phyloP scores from a whole-genome alignment of 2,888 invertebrate species.

The Callyntrura sp. region DNA sequence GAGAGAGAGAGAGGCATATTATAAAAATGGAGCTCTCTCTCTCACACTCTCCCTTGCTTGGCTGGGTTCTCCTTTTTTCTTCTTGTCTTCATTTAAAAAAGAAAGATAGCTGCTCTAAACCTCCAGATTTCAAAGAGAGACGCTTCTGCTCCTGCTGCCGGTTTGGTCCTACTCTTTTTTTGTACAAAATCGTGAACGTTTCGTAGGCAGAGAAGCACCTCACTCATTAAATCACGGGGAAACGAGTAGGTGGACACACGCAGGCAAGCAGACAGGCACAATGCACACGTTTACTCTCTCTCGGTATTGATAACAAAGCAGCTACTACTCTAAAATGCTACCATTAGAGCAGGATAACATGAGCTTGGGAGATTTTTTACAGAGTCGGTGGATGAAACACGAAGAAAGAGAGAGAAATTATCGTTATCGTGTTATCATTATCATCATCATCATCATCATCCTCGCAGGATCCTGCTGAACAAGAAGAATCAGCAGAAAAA shows the following conservation, averaged over 20 bases:
- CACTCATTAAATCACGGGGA: conserved; percentile 75
- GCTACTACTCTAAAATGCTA: neutral
- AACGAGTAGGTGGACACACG: conserved; percentile 75
- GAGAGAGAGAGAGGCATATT: neutral
- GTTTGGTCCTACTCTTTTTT: neutral
- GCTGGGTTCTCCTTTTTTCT: neutral
- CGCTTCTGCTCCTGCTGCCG: too few species aligned
- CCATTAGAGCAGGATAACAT: neutral
- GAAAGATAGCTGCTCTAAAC: neutral
- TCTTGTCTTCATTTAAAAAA: conserved; percentile 29
- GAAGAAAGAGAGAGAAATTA: conserved; percentile 46
- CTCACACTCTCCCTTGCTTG: conserved; percentile 21
- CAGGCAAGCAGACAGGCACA: conserved; percentile 59
- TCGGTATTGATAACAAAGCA: conserved; percentile 1
- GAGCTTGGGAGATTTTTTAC: neutral
- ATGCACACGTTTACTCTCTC: conserved; percentile 13
- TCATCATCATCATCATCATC: neutral
- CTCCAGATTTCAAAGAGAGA: too few species aligned
- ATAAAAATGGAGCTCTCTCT: neutral
- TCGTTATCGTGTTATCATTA: conserved; percentile 62
- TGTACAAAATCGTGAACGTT: conserved; percentile 2
- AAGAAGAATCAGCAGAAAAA: neutral
- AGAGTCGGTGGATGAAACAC: conserved; percentile 35
- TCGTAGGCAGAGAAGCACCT: conserved; percentile 51
- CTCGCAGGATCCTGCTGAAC: neutral